Base-by-base conservation (phyloP, 1,140 invertebrate genomes). In the Streblospio benedicti region DNA sequence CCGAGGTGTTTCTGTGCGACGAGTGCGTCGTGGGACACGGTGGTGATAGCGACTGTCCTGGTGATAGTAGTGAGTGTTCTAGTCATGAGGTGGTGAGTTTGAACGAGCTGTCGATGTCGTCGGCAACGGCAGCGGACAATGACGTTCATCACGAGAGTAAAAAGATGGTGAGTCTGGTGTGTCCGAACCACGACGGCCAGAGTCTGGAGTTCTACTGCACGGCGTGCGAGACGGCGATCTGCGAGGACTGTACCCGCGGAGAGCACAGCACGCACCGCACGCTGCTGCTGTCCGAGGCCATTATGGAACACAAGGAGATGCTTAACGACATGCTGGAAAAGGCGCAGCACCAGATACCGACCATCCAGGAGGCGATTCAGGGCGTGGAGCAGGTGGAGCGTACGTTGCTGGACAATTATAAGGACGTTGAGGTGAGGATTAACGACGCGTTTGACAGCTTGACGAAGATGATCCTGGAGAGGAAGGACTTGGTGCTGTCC, bases 201-300 rank as follows among this genome's bases (percentile, higher is more conserved):
- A 74, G 77, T 1, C 65, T 82, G 32, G 66, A 78, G 50, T 81
- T 81, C 67, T 83, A 80, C 67, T 83, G 82, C 66, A 68, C 72
- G 5, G 76, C 80, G 47, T 83, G 82, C 68, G 82, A 83, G 67
- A 82, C 81, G 0, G 80, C 80, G 1, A 75, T 82, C 44, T 83
- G 82, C 63, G 74, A 75, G 43, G 76, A 76, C 54, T 83, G 82
- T 63, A 81, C 81, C 0, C 77, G 78, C 57, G 77, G 81, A 12
- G 81, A 81, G 58, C 81, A 83, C 63, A 73, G 76, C 44, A 71
- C 77, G 16, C 81, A 83, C 65, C 68, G 69, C 53, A 80, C 75
- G 5, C 66, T 79, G 16, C 68, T 76, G n/a, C 68, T 80, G 20
- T 64, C 71, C 30, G 80, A 82, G 53, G 81, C 81, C 38, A 77